Evolutionary conservation across 2,797 vertebrate genomes (phyloP), one percentile per base, ranked within the genome.

Genomic region (Danio albolineatus): DNA sequence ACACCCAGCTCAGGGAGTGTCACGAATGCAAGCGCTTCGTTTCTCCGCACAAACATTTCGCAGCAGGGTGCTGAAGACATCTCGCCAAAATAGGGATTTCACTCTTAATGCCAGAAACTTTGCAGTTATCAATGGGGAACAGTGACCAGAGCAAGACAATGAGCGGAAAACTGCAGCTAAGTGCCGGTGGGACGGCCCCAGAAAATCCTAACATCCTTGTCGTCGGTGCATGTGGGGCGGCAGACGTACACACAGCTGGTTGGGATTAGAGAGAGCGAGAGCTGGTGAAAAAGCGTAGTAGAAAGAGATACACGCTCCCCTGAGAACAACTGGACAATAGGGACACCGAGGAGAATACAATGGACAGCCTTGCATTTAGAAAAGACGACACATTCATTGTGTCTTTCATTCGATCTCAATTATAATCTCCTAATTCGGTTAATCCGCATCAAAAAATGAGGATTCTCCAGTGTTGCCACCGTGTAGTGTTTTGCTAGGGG

Each of bases 91-190:
- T 54, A 82, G 85, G 88, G 87, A 89, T 91, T 90, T 89, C 66
- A 73, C 76, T 36, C 39, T 79, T 85, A 87, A 85, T 85, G 79
- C 86, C 79, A 16, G 67, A 73, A 79, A 81, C 64, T 89, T 89
- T 81, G 81, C 67, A 70, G 64, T 93, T 91, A 91, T 93, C 91
- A 90, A 85, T 88, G 72, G 78, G 85, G 77, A 90, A 87, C 92
- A 93, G 89, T 90, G 89, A 90, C 88, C 89, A 86, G 64, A 80
- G 81, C 82, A 86, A 89, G 79, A 86, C 87, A 89, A 83, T 87
- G 84, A 78, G 74, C 78, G 13, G 60, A 80, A 83, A 67, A 36
- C 9, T 19, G 46, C 14, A 65, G 56, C 53, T 43, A 49, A 49
- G 19, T 84, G 73, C 36, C 36, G n/a, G 39, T 78, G 60, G 41